Evolutionary conservation across 2,113 vertebrate genomes (phyloP).

Genomic region (Todiramphus chloris): DNA sequence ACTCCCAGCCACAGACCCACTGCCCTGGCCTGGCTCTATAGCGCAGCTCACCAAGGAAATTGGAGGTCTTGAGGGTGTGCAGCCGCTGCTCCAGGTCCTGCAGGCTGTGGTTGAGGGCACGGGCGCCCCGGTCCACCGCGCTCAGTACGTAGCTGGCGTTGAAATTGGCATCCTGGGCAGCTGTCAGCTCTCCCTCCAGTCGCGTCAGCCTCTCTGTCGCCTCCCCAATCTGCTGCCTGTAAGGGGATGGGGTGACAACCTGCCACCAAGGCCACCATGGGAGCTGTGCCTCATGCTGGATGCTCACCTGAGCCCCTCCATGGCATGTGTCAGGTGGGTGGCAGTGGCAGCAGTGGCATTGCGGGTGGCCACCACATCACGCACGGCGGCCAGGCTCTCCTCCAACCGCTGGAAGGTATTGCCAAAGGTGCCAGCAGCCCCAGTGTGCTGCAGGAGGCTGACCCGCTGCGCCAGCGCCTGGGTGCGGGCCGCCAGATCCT

Average conservation of each 20-base stretch:
- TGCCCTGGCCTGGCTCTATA: fast-evolving
- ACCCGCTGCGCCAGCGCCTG: slow-evolving; percentile 77
- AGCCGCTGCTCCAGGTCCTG: slow-evolving; percentile 83
- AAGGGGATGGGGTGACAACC: background rate
- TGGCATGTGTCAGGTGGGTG: slow-evolving; percentile 79
- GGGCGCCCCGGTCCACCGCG: slow-evolving; percentile 84
- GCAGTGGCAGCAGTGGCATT: slow-evolving; percentile 82
- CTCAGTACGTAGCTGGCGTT: slow-evolving; percentile 88
- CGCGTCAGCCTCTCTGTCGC: slow-evolving; percentile 86
- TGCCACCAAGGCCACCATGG: fast-evolving
- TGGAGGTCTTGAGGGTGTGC: slow-evolving; percentile 92
- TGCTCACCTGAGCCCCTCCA: slow-evolving; percentile 87
- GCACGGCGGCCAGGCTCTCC: slow-evolving; percentile 82
- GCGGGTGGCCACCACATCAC: slow-evolving; percentile 82
- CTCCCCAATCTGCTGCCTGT: slow-evolving; percentile 85
- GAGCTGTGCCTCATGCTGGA: fast-evolving
- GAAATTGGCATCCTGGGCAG: slow-evolving; percentile 89
- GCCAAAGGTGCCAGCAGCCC: slow-evolving; percentile 84
- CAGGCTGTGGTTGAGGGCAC: slow-evolving; percentile 87
- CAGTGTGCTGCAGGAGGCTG: slow-evolving; percentile 85
- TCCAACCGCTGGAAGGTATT: slow-evolving; percentile 83
- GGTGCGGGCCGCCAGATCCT: slow-evolving; percentile 86
- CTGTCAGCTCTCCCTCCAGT: slow-evolving; percentile 88
- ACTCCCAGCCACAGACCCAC: fast-evolving
- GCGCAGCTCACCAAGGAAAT: slow-evolving; percentile 85